Conservation (phyloP, 2,888 invertebrate genomes). For the Brachyopa scutellaris region DNA sequence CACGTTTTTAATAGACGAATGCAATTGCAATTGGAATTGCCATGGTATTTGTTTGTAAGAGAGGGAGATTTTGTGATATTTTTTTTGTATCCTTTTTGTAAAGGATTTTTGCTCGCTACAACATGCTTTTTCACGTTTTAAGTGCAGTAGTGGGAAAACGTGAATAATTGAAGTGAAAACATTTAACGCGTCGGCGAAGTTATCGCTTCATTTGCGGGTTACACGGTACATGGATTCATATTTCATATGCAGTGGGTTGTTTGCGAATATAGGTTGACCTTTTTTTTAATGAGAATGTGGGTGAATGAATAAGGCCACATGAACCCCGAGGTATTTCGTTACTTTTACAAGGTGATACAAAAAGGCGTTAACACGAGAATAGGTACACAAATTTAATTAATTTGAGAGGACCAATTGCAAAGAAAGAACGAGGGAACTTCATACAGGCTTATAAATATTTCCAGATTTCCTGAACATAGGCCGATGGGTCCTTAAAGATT, state of each 20-base stretch:
- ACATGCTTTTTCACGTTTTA: conserved; percentile 7
- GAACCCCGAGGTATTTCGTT: too few species aligned
- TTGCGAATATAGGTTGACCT: background rate
- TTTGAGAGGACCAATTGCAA: too few species aligned
- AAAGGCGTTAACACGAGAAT: too few species aligned
- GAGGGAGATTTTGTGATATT: background rate
- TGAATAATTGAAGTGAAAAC: conserved; percentile 60
- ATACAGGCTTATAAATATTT: too few species aligned
- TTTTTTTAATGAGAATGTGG: background rate
- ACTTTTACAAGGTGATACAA: too few species aligned
- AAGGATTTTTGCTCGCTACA: too few species aligned
- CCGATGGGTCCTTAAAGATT: too few species aligned
- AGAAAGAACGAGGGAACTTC: too few species aligned
- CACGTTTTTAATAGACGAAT: conserved; percentile 70
- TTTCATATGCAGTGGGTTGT: conserved; percentile 1
- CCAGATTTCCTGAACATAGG: too few species aligned
- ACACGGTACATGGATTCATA: conserved; percentile 32
- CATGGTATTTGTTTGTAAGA: conserved; percentile 23
- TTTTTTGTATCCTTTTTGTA: too few species aligned
- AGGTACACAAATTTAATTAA: too few species aligned
- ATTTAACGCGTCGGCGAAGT: conserved; percentile 49
- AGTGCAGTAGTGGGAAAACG: conserved; percentile 4
- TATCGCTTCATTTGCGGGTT: conserved; percentile 65
- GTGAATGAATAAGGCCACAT: background rate
- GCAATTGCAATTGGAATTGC: conserved; percentile 59